Conservation (phyloP, 2,797 vertebrate species). For the Aplochiton taeniatus region DNA sequence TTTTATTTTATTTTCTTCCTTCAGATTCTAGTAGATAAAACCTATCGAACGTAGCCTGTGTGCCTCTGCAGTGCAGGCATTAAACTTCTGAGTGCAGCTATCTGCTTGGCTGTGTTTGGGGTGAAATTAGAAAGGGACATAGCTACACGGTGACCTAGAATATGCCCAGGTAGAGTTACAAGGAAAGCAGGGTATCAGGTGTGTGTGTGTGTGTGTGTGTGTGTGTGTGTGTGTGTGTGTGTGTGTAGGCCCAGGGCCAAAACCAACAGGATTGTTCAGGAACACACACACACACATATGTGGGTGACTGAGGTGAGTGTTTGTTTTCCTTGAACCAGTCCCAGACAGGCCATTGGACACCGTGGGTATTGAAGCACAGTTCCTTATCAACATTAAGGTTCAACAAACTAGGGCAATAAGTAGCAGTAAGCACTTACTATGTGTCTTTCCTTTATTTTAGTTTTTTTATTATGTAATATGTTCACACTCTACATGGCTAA, state of each 20-base stretch:
- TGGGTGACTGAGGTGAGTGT: not conserved
- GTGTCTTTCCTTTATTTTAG: too few relatives aligned
- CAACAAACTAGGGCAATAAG: too few relatives aligned
- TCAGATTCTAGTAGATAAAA: too few relatives aligned
- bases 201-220: not conserved
- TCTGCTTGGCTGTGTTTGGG: not conserved
- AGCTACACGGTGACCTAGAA: not conserved
- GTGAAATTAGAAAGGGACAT: not conserved
- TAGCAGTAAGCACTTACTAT: too few relatives aligned
- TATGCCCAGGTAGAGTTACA: not conserved
- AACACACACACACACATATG: not conserved
- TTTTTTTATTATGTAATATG: too few relatives aligned
- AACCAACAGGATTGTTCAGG: not conserved
- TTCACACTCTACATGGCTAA: too few relatives aligned
- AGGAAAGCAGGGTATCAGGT: not conserved
- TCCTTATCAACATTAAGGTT: too few relatives aligned
- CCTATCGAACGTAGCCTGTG: too few relatives aligned
- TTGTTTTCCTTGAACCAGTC: conserved; percentile 5
- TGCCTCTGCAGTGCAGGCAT: not conserved
- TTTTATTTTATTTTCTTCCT: too few relatives aligned
- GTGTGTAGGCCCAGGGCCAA: not conserved
- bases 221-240: conserved; percentile 8
- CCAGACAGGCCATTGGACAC: not conserved
- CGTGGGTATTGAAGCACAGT: too few relatives aligned
- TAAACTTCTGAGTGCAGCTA: not conserved